A percentile compares a stretch with the other conserved stretches of the same genome.
Evolutionary conservation across 2,888 invertebrate species (phyloP).

Genomic region (Melipona bicolor): DNA sequence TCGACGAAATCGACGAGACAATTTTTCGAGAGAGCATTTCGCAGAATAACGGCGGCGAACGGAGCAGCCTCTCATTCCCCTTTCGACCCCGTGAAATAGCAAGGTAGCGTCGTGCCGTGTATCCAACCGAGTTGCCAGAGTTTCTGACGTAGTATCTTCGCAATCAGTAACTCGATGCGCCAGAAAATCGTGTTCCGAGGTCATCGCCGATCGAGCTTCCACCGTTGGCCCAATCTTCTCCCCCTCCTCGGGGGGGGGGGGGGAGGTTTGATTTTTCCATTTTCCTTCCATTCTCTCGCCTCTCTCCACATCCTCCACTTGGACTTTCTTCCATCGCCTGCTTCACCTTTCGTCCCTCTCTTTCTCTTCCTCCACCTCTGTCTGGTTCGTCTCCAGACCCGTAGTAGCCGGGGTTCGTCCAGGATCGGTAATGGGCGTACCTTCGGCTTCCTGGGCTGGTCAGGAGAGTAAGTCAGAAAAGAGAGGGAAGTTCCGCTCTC

Average conservation of each 20-base stretch:
- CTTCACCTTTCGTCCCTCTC: neutral
- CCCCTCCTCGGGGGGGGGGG: too few species aligned
- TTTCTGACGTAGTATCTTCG: conserved; percentile 56
- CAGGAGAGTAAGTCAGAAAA: conserved; percentile 31
- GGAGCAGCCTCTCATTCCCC: neutral
- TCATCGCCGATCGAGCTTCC: conserved; percentile 64
- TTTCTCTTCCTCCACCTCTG: neutral
- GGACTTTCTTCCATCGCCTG: neutral
- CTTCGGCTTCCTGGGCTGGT: conserved; percentile 51
- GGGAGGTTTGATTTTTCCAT: neutral
- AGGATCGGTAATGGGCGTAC: conserved; percentile 66
- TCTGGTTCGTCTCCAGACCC: conserved; percentile 63
- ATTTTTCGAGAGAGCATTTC: conserved; percentile 33
- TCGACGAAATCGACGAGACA: conserved; percentile 41
- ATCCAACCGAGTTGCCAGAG: conserved; percentile 9
- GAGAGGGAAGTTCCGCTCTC: conserved; percentile 45
- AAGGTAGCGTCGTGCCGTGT: neutral
- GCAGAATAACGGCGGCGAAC: neutral
- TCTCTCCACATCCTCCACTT: neutral
- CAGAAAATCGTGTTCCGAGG: conserved; percentile 69
- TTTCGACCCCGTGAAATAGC: conserved; percentile 20
- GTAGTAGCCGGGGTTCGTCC: conserved; percentile 55
- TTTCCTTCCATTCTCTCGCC: neutral
- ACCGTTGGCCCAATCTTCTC: conserved; percentile 62
- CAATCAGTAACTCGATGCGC: conserved; percentile 69